Conservation (phyloP, 2,888 invertebrate species). For the Ophion obscuratus region DNA sequence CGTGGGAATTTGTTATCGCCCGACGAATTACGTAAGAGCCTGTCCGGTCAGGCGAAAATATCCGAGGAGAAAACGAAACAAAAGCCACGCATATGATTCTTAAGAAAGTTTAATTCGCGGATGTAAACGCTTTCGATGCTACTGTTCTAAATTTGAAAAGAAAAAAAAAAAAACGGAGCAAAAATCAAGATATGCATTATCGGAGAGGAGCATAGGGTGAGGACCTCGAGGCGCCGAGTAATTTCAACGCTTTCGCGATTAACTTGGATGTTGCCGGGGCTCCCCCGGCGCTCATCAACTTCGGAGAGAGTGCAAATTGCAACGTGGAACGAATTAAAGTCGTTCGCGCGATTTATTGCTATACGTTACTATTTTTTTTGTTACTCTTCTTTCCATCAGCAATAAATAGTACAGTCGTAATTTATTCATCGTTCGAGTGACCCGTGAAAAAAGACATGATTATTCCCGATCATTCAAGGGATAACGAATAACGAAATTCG, state of each 20-base stretch:
- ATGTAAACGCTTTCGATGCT: conserved; percentile 29
- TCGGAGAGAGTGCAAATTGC: conserved; percentile 54
- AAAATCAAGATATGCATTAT: neutral
- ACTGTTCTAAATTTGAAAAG: neutral
- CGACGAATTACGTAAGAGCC: conserved; percentile 29
- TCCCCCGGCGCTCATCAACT: conserved; percentile 26
- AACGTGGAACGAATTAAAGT: conserved; percentile 38
- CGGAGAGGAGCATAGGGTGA: conserved; percentile 46
- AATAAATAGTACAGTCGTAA: neutral
- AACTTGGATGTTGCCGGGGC: conserved; percentile 35
- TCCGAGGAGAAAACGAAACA: conserved; percentile 11
- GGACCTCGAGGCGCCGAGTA: conserved; percentile 50
- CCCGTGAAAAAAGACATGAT: too few species aligned
- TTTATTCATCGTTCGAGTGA: neutral
- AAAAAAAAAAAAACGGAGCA: neutral
- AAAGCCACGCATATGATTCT: neutral
- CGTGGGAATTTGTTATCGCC: neutral
- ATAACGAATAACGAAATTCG: too few species aligned
- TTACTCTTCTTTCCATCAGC: neutral
- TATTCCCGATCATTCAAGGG: too few species aligned
- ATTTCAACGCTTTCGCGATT: conserved; percentile 67
- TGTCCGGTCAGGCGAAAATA: conserved; percentile 14
- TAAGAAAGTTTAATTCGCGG: conserved; percentile 45
- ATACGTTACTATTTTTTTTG: neutral
- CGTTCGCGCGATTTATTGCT: neutral